These are phyloP conservation scores for Protosalanx chinensis DNA, from an alignment of 2,797 vertebrate species.

Conservation along the genomic window DNA sequence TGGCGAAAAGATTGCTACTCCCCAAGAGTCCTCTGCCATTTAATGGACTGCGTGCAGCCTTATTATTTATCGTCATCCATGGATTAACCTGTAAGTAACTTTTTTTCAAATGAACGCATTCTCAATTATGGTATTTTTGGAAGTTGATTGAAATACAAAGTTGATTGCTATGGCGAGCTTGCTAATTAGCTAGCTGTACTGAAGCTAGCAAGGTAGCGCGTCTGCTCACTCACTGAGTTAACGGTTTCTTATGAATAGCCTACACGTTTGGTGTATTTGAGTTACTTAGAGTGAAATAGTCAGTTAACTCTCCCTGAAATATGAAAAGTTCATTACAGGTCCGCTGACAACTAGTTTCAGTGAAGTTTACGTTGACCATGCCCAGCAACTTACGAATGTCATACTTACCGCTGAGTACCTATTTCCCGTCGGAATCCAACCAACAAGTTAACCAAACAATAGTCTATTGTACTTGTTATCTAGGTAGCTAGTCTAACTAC, in stretches of 20 bases:
- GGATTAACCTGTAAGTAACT: constrained; percentile 69
- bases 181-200: background rate
- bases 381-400: background rate
- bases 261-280: background rate
- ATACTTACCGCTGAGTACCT: too few relatives aligned
- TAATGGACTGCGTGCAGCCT: constrained; percentile 50
- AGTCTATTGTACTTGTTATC: too few relatives aligned
- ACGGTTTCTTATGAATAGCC: background rate
- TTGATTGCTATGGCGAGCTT: background rate
- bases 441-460: too few relatives aligned
- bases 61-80: constrained; percentile 54
- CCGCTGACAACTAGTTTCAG: background rate
- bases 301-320: background rate
- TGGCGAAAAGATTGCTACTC: constrained; percentile 62
- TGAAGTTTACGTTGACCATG: background rate
- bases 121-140: constrained; percentile 39
- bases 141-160: constrained; percentile 1
- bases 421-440: too few relatives aligned
- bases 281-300: background rate
- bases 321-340: background rate
- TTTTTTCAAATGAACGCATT: constrained; percentile 6
- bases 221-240: background rate
- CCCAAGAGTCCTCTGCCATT: constrained; percentile 44
- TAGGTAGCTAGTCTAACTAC: too few relatives aligned
- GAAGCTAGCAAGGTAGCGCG: background rate